Evolutionary conservation across 1,140 invertebrate species (phyloP).

Genomic region (Gryon sp.): DNA sequence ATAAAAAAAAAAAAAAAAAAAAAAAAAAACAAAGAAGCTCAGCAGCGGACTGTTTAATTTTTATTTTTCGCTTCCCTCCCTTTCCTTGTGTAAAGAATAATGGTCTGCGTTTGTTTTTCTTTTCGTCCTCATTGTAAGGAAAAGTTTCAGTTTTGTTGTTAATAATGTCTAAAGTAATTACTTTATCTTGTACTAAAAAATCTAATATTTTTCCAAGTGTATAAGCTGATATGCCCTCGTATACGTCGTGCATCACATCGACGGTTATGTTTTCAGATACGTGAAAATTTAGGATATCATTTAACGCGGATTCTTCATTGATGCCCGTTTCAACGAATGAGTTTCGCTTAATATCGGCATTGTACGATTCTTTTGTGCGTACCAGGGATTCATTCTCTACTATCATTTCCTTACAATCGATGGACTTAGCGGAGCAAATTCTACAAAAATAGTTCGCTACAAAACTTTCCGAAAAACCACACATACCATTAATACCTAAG

Average conservation of each 20-base stretch:
- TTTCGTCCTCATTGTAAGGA: conserved; percentile 10
- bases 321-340: conserved; percentile 57
- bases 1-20: too few relatives aligned
- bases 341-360: conserved; percentile 11
- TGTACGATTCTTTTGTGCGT: conserved; percentile 31
- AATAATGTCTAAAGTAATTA: conserved; percentile 8
- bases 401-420: conserved; percentile 26
- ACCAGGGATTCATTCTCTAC: conserved; percentile 14
- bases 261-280: conserved; percentile 69
- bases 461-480: conserved; percentile 46
- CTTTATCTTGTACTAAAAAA: conserved; percentile 18
- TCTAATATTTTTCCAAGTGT: conserved; percentile 17
- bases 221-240: conserved; percentile 21
- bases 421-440: conserved; percentile 35
- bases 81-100: conserved; percentile 15
- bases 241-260: conserved; percentile 55
- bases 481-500: conserved; percentile 43
- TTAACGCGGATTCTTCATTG: conserved; percentile 70
- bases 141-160: conserved; percentile 13
- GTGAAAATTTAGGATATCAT: conserved; percentile 70
- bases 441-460: conserved; percentile 37
- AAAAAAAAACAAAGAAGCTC: conserved; percentile 33
- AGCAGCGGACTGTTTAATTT: conserved; percentile 34
- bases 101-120: conserved; percentile 23
- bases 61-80: conserved; percentile 19